Evolutionary conservation across 2,113 vertebrate genomes (phyloP).

Genomic region (Melanocharis versteri): DNA sequence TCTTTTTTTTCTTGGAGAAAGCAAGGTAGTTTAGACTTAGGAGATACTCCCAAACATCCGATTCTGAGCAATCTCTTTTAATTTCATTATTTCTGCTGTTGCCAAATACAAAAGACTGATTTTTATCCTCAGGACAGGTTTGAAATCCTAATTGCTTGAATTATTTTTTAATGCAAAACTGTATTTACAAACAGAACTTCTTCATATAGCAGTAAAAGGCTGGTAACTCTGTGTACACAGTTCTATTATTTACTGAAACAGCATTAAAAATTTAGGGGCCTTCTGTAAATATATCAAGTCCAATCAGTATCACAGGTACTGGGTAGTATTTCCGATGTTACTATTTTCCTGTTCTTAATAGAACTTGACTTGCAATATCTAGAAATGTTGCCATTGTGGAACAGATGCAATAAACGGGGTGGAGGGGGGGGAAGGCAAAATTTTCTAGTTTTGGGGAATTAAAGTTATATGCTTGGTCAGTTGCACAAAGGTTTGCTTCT

Average conservation of each 20-base stretch:
- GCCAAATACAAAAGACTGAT: not conserved
- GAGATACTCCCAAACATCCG: not conserved
- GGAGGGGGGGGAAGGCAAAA: not conserved
- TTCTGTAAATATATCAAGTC: not conserved
- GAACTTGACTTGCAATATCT: not conserved
- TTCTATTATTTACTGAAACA: not conserved
- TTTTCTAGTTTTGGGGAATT: not conserved
- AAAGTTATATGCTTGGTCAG: not conserved
- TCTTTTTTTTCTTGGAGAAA: not conserved
- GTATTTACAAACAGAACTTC: not conserved
- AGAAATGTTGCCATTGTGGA: not conserved
- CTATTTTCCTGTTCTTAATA: not conserved
- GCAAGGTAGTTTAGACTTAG: not conserved
- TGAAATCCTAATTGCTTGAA: not conserved
- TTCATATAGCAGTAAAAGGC: not conserved
- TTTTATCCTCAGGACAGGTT: not conserved
- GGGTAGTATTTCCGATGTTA: not conserved
- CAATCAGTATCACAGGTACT: not conserved
- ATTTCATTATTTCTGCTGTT: not conserved
- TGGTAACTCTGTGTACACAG: not conserved
- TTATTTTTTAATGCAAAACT: not conserved
- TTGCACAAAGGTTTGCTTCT: not conserved
- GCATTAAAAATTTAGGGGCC: not conserved
- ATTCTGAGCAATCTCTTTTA: not conserved
- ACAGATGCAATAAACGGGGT: not conserved